Evolutionary conservation across 2,113 vertebrate species (phyloP), one percentile per base, ranked within the genome.

Genomic region (Glareola pratincola): DNA sequence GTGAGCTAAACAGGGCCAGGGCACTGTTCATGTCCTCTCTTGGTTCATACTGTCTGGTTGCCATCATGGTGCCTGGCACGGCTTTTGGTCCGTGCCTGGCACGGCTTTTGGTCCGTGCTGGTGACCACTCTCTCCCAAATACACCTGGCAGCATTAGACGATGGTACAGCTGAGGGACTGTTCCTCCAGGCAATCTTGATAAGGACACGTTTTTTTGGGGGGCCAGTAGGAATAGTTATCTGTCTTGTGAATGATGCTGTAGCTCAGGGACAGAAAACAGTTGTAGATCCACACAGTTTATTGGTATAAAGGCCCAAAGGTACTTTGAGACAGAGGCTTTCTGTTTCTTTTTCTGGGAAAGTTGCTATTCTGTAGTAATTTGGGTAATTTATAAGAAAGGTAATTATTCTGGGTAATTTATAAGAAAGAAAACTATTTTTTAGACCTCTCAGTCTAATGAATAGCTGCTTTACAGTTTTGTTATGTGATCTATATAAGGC

Each of bases 201-300:
- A 56, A 37, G 22, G 17, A 21, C 50, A 32, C 0, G 0, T 3
- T 45, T 79, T 69, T 77, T 62, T 14, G 27, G n/a, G 30, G n/a
- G 16, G 47, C 47, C 22, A 43, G 16, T 19, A 47, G 56, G n/a
- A 89, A 54, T 27, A 56, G 6, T 53, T 80, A 53, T 27, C 54
- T 54, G 23, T 14, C 47, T 10, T 78, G 45, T 27, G 50, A 77
- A 12, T n/a, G n/a, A 63, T 53, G 12, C 19, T 60, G 6, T 20
- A 75, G 10, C 23, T 74, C 37, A 64, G n/a, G 45, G 56, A n/a
- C 29, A 45, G 59, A 75, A 91, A 85, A 48, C 41, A 7, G 5
- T 12, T 74, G 39, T 59, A 86, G 36, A 57, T 3, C 3, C 18
- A 77, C 2, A 8, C 6, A n/a, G 6, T 67, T 81, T 72, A 66